A percentile compares a stretch with the other conserved stretches of the same genome.
phyloP scores from a whole-genome alignment of 92 coral and sea anemone species.

The Phenganax marumi region DNA sequence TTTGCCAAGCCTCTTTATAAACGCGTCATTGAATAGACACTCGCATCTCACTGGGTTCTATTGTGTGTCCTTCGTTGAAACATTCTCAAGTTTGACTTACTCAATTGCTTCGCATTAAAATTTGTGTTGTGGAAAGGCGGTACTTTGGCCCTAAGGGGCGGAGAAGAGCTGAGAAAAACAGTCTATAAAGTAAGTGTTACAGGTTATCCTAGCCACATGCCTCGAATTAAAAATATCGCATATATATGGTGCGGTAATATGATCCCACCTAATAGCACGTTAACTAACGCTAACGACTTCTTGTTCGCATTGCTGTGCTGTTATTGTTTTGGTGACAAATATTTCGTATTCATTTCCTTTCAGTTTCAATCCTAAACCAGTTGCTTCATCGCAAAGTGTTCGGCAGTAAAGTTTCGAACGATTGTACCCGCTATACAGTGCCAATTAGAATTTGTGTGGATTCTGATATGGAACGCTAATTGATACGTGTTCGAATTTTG shows the following conservation, averaged over 20 bases:
- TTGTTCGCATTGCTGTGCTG: constrained; percentile 2
- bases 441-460: constrained; percentile 8
- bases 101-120: neutral
- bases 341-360: constrained; percentile 13
- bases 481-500: neutral
- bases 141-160: constrained; percentile 17
- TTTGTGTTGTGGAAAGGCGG: constrained; percentile 3
- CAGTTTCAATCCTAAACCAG: neutral
- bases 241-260: constrained; percentile 1
- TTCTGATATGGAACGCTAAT: constrained; percentile 23
- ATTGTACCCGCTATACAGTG: neutral
- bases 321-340: constrained; percentile 17
- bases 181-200: constrained; percentile 9
- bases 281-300: constrained; percentile 28
- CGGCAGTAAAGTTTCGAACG: neutral
- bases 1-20: constrained; percentile 34
- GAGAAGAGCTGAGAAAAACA: constrained; percentile 28
- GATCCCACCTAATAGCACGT: neutral
- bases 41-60: neutral
- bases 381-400: neutral
- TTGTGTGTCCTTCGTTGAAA: constrained; percentile 18
- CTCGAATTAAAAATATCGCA: neutral
- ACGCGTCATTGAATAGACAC: constrained; percentile 21
- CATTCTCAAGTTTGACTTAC: neutral
- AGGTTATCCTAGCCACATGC: constrained; percentile 34